phyloP scores from a whole-genome alignment of 1,140 invertebrate species.

The Probaryconus sp. region DNA sequence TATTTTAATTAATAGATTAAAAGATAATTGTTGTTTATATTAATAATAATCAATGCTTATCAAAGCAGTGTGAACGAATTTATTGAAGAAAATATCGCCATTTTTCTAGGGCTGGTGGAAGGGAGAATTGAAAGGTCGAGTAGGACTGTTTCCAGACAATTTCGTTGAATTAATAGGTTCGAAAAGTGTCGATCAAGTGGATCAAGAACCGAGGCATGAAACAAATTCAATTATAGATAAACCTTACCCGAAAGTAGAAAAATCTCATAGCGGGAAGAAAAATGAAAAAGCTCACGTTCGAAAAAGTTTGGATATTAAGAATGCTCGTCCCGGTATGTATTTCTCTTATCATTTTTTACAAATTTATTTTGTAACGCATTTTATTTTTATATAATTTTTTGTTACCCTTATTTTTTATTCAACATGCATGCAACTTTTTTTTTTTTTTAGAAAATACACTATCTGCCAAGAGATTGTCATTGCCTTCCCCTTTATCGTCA shows the following conservation, averaged over 20 bases:
- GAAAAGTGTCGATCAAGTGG: constrained; percentile 60
- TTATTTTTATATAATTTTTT: constrained; percentile 3
- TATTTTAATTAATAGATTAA: too few species aligned
- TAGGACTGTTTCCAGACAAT: constrained; percentile 98
- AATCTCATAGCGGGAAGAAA: constrained; percentile 64
- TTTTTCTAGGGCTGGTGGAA: constrained; percentile 91
- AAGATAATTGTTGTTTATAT: neutral
- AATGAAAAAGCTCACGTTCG: constrained; percentile 69
- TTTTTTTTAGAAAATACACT: constrained; percentile 14
- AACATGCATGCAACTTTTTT: too few species aligned
- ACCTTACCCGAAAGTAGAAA: constrained; percentile 53
- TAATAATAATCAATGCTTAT: constrained; percentile 13
- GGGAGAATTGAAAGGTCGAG: constrained; percentile 92
- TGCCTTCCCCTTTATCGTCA: constrained; percentile 2
- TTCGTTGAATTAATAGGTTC: constrained; percentile 87
- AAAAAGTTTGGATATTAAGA: constrained; percentile 69
- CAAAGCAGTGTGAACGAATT: neutral
- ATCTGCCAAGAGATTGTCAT: too few species aligned
- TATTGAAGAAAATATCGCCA: constrained; percentile 2
- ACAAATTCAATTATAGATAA: constrained; percentile 47
- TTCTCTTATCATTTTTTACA: neutral
- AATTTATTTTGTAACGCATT: constrained; percentile 3
- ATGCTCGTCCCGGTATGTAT: constrained; percentile 47
- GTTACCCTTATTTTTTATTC: neutral
- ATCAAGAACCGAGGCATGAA: constrained; percentile 66